A percentile compares a stretch with the other conserved stretches of the same genome.
phyloP scores from a whole-genome alignment of 2,113 vertebrate species.

The Thinocorus orbignyianus region DNA sequence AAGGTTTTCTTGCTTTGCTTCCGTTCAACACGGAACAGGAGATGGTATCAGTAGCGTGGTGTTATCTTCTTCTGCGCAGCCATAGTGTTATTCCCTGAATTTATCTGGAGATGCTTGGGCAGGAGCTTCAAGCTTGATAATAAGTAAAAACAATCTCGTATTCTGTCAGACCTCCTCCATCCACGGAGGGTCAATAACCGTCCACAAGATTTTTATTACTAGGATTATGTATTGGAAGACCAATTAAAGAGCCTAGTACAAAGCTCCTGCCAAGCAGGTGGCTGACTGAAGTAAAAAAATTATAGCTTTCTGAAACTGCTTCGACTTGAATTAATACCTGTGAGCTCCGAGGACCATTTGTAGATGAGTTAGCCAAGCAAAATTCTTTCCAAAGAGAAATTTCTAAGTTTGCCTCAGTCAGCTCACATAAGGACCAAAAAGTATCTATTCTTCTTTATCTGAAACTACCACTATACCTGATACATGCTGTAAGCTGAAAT shows the following conservation, averaged over 20 bases:
- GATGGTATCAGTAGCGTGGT: not conserved
- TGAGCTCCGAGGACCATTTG: not conserved
- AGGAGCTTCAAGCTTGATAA: not conserved
- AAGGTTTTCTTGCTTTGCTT: not conserved
- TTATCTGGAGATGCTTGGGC: not conserved
- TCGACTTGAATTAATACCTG: not conserved
- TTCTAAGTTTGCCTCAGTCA: not conserved
- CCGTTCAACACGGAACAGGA: not conserved
- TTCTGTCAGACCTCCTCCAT: not conserved
- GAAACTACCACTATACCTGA: not conserved
- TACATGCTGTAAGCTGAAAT: not conserved
- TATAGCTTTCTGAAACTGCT: not conserved
- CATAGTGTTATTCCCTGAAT: not conserved
- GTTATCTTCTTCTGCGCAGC: not conserved
- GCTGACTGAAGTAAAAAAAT: not conserved
- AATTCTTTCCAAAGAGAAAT: not conserved
- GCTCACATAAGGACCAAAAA: no score
- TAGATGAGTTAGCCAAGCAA: not conserved
- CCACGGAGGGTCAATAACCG: not conserved
- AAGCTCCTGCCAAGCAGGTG: not conserved
- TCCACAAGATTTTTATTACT: not conserved
- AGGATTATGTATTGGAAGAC: not conserved
- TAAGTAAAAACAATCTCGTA: not conserved
- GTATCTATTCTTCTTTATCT: no score
- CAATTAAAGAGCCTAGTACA: not conserved